Percentiles rank a stretch among this genome's conserved stretches.
Conservation (phyloP, 2,113 vertebrate species). For the Otocyon megalotis region DNA sequence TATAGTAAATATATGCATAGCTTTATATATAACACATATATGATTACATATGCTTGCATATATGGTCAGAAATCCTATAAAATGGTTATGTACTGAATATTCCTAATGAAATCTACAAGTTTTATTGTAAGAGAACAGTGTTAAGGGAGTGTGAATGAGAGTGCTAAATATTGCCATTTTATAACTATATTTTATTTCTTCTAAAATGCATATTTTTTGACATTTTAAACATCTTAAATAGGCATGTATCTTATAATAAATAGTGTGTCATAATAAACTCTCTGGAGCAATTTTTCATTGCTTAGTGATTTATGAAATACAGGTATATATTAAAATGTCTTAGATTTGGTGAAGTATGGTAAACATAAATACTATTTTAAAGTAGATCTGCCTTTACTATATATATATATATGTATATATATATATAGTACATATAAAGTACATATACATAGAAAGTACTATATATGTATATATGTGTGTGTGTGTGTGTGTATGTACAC, state of each 20-base stretch:
- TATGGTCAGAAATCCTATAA: not conserved
- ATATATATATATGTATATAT: not conserved
- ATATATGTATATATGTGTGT: not conserved
- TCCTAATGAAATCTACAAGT: not conserved
- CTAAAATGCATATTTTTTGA: not conserved
- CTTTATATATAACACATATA: not conserved
- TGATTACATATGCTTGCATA: not conserved
- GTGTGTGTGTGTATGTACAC: no score
- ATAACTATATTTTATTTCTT: not conserved
- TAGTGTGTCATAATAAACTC: not conserved
- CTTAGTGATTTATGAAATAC: slow-evolving; percentile 43
- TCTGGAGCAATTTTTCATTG: slow-evolving; percentile 9
- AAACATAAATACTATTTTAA: slow-evolving; percentile 13
- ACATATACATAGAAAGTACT: not conserved
- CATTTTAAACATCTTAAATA: slow-evolving; percentile 55
- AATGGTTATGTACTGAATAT: not conserved
- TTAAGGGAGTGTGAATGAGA: not conserved
- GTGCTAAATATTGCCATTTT: not conserved
- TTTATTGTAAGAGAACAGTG: not conserved
- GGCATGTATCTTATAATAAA: not conserved
- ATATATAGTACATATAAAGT: not conserved
- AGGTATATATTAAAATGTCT: slow-evolving; percentile 28
- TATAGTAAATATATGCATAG: not conserved
- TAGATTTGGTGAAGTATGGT: slow-evolving; percentile 35
- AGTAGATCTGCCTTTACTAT: not conserved